These are phyloP conservation scores for Euura lappo DNA, from an alignment of 1,140 invertebrate species.

Conservation along the genomic window DNA sequence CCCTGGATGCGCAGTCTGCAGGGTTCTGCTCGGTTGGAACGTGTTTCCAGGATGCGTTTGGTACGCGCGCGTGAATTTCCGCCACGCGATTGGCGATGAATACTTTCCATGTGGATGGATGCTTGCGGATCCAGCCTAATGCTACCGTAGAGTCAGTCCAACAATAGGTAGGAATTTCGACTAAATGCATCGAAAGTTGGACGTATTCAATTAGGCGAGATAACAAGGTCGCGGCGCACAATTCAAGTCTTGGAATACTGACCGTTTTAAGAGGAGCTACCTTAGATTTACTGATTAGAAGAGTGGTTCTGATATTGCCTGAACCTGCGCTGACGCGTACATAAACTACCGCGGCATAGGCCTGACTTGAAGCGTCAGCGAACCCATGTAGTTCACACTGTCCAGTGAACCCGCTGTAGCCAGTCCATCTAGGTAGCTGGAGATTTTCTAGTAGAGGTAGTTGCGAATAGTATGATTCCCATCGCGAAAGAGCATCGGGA, in stretches of 20 bases:
- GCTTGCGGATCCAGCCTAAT: conserved; percentile 45
- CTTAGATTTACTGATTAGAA: conserved; percentile 23
- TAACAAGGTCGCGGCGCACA: conserved; percentile 10
- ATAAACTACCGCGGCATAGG: conserved; percentile 31
- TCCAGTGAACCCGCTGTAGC: conserved; percentile 15
- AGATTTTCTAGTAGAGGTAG: conserved; percentile 25
- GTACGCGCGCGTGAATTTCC: too few relatives aligned
- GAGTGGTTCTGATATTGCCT: not conserved
- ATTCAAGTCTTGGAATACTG: conserved; percentile 22
- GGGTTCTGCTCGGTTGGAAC: not conserved
- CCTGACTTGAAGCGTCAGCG: conserved; percentile 32
- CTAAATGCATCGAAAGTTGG: too few relatives aligned
- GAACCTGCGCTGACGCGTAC: conserved; percentile 17
- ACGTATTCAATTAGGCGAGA: too few relatives aligned
- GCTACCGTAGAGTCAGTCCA: too few relatives aligned
- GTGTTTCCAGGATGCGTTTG: not conserved
- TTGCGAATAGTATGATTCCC: too few relatives aligned
- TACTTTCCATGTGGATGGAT: conserved; percentile 27
- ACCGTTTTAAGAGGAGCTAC: too few relatives aligned
- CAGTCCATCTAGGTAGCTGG: conserved; percentile 1
- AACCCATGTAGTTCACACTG: conserved; percentile 44
- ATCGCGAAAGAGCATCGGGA: conserved; percentile 23
- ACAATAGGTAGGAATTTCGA: too few relatives aligned
- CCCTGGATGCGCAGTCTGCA: too few relatives aligned
- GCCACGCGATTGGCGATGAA: conserved; percentile 46